A percentile compares a stretch with the other conserved stretches of the same genome.
phyloP scores from a whole-genome alignment of 1,140 invertebrate genomes.

The Achatina immaculata region DNA sequence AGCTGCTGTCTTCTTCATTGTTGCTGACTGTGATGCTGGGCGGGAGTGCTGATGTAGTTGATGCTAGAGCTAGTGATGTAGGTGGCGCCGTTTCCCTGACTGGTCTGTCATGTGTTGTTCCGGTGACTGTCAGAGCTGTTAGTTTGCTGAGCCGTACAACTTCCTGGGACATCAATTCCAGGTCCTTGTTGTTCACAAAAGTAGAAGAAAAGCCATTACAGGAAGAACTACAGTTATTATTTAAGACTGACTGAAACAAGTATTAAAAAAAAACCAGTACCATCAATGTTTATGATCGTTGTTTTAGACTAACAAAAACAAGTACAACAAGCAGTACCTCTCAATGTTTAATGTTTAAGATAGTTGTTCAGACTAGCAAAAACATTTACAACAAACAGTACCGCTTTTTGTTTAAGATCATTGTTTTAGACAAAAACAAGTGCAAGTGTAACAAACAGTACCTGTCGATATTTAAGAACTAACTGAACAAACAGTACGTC shows the following conservation, averaged over 20 bases:
- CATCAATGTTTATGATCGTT: slow-evolving; percentile 4
- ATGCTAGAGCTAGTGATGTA: background rate
- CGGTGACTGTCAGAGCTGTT: background rate
- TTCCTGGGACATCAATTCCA: slow-evolving; percentile 70
- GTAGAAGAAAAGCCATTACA: background rate
- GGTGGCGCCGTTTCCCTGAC: background rate
- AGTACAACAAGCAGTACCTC: too few species aligned
- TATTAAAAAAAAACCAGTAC: background rate
- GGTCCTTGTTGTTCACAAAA: slow-evolving; percentile 58
- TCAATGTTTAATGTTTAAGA: too few species aligned
- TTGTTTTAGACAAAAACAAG: too few species aligned
- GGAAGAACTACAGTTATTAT: background rate
- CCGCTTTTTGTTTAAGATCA: too few species aligned
- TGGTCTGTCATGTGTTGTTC: background rate
- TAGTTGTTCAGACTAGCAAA: too few species aligned
- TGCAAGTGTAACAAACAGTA: too few species aligned
- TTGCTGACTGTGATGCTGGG: background rate
- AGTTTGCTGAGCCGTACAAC: slow-evolving; percentile 65
- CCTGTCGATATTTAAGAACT: too few species aligned
- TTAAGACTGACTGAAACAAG: background rate
- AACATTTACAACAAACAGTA: too few species aligned
- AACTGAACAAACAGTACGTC: too few species aligned
- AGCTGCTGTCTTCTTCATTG: slow-evolving; percentile 4
- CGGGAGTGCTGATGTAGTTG: background rate
- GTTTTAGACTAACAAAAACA: too few species aligned